Evolutionary conservation across 2,113 vertebrate genomes (phyloP).

Genomic region (Furnarius figulus): DNA sequence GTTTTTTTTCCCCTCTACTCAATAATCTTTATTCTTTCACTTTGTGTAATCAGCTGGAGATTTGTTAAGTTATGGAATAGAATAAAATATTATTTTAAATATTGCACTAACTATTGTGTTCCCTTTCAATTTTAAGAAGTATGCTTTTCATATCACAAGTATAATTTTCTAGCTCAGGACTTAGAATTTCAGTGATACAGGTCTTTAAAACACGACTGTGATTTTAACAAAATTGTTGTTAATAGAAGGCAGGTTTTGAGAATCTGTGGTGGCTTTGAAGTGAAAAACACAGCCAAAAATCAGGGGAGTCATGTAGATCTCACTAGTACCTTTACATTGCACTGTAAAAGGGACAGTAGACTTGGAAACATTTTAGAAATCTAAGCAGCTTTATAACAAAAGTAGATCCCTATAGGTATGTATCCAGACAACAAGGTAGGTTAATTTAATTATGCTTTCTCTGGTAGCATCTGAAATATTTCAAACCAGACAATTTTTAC

Average conservation of each 20-base stretch:
- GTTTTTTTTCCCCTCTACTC: not conserved
- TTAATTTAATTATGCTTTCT: not conserved
- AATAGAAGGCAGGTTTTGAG: not conserved
- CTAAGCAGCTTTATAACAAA: not conserved
- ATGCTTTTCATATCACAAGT: not conserved
- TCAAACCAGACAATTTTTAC: not conserved
- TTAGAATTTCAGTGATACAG: not conserved
- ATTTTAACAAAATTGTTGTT: not conserved
- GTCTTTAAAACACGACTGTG: not conserved
- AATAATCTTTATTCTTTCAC: not conserved
- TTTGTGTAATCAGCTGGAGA: not conserved
- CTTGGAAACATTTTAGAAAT: not conserved
- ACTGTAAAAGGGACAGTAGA: not conserved
- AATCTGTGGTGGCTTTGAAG: not conserved
- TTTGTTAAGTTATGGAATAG: not conserved
- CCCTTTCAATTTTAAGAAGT: not conserved
- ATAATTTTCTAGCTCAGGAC: not conserved
- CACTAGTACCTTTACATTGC: not conserved
- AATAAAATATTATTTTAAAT: not conserved
- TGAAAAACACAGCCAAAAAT: not conserved
- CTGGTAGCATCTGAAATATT: not conserved
- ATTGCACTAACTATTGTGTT: not conserved
- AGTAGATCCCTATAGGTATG: not conserved
- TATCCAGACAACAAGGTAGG: not conserved
- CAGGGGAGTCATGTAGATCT: not conserved